Evolutionary conservation across 2,888 invertebrate genomes (phyloP).

Genomic region (Drosophila stalkeri): DNA sequence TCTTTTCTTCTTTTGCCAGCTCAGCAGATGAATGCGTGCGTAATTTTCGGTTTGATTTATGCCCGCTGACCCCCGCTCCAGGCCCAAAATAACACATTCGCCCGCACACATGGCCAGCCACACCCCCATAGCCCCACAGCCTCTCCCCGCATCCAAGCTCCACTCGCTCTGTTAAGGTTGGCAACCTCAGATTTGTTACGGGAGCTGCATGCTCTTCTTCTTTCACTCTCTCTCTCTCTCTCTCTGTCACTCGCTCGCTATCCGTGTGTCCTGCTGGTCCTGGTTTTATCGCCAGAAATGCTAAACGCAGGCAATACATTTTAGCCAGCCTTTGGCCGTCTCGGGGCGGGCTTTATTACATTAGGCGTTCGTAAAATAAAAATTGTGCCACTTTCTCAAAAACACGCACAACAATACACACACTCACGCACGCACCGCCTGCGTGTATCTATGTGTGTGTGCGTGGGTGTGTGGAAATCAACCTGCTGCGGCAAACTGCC

Average conservation of each 20-base stretch:
- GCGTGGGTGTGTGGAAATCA: constrained; percentile 51
- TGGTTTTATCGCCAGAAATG: constrained; percentile 74
- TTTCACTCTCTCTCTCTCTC: neutral
- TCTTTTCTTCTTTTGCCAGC: constrained; percentile 70
- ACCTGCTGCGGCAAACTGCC: constrained; percentile 76
- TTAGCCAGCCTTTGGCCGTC: constrained; percentile 46
- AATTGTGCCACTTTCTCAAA: constrained; percentile 79
- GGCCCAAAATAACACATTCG: constrained; percentile 47
- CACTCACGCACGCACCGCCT: constrained; percentile 32
- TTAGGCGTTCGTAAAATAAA: constrained; percentile 80
- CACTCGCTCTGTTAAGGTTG: constrained; percentile 52
- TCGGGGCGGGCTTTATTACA: constrained; percentile 79
- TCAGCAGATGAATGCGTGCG: constrained; percentile 82
- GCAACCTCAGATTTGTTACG: constrained; percentile 75
- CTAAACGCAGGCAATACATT: constrained; percentile 80
- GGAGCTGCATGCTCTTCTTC: constrained; percentile 32
- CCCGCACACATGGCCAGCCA: constrained; percentile 22
- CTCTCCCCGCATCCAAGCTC: constrained; percentile 37
- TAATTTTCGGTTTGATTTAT: constrained; percentile 84
- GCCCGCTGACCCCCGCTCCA: constrained; percentile 70
- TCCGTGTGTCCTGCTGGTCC: constrained; percentile 44
- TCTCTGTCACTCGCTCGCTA: neutral
- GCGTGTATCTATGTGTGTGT: too few species aligned
- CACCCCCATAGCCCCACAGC: constrained; percentile 25
- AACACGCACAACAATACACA: constrained; percentile 65